These are phyloP conservation scores for Papilio glaucus DNA, from an alignment of 1,140 invertebrate genomes.

Conservation along the genomic window DNA sequence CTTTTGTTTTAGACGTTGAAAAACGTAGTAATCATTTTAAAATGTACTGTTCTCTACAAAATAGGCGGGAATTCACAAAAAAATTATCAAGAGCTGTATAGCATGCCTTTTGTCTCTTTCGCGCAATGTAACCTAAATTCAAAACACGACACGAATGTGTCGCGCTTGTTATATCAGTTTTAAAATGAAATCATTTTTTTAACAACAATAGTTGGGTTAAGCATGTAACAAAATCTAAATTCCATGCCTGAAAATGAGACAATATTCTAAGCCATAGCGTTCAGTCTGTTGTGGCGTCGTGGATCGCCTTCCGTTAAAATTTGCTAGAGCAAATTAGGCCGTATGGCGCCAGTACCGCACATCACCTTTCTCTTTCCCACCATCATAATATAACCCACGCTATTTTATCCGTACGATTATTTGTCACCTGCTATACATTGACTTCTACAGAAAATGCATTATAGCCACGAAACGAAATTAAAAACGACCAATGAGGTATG, in stretches of 20 bases:
- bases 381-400: conserved; percentile 70
- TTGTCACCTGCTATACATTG: conserved; percentile 79
- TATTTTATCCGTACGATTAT: conserved; percentile 75
- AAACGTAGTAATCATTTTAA: conserved; percentile 34
- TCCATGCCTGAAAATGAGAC: conserved; percentile 24
- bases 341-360: conserved; percentile 64
- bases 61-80: conserved; percentile 53
- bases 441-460: conserved; percentile 42
- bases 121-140: conserved; percentile 59
- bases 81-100: conserved; percentile 34
- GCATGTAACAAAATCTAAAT: conserved; percentile 9
- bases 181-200: neutral
- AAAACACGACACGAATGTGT: conserved; percentile 22
- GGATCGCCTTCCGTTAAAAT: conserved; percentile 61
- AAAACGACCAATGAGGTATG: no score
- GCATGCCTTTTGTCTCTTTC: conserved; percentile 50
- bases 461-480: conserved; percentile 42
- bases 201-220: neutral
- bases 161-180: conserved; percentile 11
- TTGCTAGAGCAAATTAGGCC: conserved; percentile 67
- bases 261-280: conserved; percentile 51
- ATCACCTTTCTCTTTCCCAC: conserved; percentile 62
- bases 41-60: conserved; percentile 29
- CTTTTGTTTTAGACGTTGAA: conserved; percentile 60
- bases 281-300: conserved; percentile 50